Evolutionary conservation across 2,113 vertebrate species (phyloP).

Genomic region (Meleagris gallopavo): DNA sequence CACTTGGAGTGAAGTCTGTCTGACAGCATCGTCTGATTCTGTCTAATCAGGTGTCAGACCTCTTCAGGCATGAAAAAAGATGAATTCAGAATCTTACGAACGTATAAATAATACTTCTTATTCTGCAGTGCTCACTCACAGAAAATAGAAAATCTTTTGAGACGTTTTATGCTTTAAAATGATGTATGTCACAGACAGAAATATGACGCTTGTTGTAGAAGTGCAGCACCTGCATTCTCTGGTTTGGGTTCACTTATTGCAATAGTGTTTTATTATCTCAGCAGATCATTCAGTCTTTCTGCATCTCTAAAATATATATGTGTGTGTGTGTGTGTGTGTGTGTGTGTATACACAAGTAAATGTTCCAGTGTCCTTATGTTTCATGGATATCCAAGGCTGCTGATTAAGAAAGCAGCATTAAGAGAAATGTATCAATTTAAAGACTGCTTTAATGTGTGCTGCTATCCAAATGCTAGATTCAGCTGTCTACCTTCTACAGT

Average conservation of each 20-base stretch:
- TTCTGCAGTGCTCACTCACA: neutral
- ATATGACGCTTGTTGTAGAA: neutral
- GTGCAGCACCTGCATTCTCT: neutral
- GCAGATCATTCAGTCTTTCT: neutral
- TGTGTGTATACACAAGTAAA: neutral
- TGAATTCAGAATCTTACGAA: neutral
- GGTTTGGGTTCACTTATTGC: neutral
- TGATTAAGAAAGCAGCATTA: neutral
- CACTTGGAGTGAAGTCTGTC: neutral
- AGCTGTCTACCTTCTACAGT: neutral
- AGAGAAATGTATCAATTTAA: neutral
- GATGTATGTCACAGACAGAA: neutral
- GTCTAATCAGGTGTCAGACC: neutral
- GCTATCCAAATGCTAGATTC: neutral
- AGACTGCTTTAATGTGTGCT: neutral
- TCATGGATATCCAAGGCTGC: neutral
- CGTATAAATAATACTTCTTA: neutral
- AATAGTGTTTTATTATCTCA: neutral
- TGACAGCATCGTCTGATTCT: neutral
- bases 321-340: no score
- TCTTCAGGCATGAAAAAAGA: neutral
- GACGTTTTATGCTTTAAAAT: neutral
- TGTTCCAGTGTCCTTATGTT: neutral
- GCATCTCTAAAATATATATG: accelerated
- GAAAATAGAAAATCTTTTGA: neutral